Percentiles rank a stretch among this genome's conserved stretches.
These are phyloP conservation scores for Synanceia verrucosa DNA, from an alignment of 2,797 vertebrate genomes.

Conservation along the genomic window DNA sequence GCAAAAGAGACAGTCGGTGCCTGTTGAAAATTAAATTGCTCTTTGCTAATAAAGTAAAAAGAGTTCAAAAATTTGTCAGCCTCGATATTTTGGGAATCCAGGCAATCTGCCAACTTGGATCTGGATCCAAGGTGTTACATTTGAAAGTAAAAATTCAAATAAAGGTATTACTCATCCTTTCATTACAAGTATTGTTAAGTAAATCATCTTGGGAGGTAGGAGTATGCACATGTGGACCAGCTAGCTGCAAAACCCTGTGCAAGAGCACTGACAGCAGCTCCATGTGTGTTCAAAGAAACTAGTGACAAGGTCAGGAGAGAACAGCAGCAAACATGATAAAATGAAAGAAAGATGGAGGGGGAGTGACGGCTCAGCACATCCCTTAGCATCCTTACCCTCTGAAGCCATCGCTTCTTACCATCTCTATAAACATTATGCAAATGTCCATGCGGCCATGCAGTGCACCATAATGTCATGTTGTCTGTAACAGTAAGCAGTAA, in stretches of 20 bases:
- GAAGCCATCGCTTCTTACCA: constrained; percentile 49
- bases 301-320: constrained; percentile 45
- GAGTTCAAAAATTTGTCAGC: not conserved
- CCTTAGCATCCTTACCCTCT: constrained; percentile 45
- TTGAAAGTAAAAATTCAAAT: constrained; percentile 5
- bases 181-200: not conserved
- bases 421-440: constrained; percentile 73
- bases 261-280: not conserved
- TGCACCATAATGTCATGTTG: constrained; percentile 62
- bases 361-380: constrained; percentile 43
- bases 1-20: not conserved
- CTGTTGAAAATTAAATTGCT: not conserved
- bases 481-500: constrained; percentile 78
- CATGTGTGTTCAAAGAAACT: not conserved
- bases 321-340: constrained; percentile 22
- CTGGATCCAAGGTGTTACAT: constrained; percentile 3
- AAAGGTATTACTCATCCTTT: not conserved
- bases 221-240: not conserved
- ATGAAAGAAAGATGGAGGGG: constrained; percentile 30
- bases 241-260: not conserved
- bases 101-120: not conserved
- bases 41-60: constrained; percentile 4
- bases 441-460: constrained; percentile 38
- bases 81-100: not conserved
- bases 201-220: not conserved